phyloP scores from a whole-genome alignment of 2,888 invertebrate genomes.

The Agrochola litura region DNA sequence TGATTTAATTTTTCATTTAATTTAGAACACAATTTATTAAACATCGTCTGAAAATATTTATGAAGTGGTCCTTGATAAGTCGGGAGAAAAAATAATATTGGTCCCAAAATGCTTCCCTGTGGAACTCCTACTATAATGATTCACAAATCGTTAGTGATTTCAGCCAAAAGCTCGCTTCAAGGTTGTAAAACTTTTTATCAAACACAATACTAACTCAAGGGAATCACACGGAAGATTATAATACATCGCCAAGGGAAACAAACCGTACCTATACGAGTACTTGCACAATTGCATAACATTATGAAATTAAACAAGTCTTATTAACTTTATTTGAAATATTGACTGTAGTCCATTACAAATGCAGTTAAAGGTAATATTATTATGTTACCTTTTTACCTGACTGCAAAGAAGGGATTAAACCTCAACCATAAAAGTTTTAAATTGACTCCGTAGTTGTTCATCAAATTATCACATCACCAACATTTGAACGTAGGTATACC shows the following conservation, averaged over 20 bases:
- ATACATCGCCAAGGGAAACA: background rate
- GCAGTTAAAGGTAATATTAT: background rate
- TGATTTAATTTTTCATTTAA: background rate
- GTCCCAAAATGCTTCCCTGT: background rate
- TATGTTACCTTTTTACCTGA: background rate
- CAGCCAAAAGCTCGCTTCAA: background rate
- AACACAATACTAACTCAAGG: background rate
- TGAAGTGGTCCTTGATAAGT: background rate
- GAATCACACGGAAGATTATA: background rate
- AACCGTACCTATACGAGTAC: too few relatives aligned
- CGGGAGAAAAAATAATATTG: background rate
- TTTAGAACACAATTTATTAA: background rate
- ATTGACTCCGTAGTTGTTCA: background rate
- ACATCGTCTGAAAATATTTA: slow-evolving; percentile 5
- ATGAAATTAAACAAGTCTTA: background rate
- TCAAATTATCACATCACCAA: background rate
- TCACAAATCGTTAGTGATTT: background rate
- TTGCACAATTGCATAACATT: slow-evolving; percentile 1
- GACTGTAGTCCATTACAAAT: background rate
- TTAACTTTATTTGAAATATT: background rate
- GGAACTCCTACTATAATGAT: background rate
- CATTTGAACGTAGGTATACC: background rate
- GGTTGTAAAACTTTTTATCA: background rate
- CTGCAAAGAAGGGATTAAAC: background rate
- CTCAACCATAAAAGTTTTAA: background rate